Evolutionary conservation across 64 coral and sea anemone species (phyloP).

Genomic region (Acropora tenuis): DNA sequence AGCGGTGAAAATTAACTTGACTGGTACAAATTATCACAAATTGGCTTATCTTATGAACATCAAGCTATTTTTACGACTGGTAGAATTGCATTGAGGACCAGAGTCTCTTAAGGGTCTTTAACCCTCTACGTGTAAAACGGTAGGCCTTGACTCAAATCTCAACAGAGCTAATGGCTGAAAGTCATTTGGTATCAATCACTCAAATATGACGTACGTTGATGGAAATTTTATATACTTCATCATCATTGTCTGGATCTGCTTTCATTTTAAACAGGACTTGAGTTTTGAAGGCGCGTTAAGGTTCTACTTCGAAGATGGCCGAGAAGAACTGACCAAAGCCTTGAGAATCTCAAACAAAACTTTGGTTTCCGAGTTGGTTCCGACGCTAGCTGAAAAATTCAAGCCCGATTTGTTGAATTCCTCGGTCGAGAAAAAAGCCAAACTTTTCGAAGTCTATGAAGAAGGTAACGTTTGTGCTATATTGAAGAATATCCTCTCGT

Average conservation of each 20-base stretch:
- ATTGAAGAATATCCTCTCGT: background rate
- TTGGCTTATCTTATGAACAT: background rate
- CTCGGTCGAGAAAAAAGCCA: constrained; percentile 78
- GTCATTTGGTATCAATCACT: background rate
- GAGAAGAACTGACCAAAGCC: constrained; percentile 93
- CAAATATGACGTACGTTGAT: background rate
- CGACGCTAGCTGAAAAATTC: constrained; percentile 94
- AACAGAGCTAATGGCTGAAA: background rate
- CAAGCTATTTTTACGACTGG: constrained; percentile 22
- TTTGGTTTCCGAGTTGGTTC: constrained; percentile 87
- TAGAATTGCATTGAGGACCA: constrained; percentile 1
- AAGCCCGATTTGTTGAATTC: constrained; percentile 88
- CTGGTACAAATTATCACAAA: background rate
- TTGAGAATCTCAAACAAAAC: constrained; percentile 79
- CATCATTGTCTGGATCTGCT: constrained; percentile 14
- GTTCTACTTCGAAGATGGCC: constrained; percentile 97
- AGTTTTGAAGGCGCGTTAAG: constrained; percentile 95
- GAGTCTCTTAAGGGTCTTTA: background rate
- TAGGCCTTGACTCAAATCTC: constrained; percentile 30
- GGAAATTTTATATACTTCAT: background rate
- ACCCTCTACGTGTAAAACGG: background rate
- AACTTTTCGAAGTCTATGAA: constrained; percentile 94
- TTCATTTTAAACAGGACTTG: constrained; percentile 71
- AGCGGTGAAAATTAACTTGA: constrained; percentile 5
- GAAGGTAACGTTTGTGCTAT: constrained; percentile 58